Base-by-base conservation (phyloP, 92 coral and sea anemone species). In the Actinostola sp. region DNA sequence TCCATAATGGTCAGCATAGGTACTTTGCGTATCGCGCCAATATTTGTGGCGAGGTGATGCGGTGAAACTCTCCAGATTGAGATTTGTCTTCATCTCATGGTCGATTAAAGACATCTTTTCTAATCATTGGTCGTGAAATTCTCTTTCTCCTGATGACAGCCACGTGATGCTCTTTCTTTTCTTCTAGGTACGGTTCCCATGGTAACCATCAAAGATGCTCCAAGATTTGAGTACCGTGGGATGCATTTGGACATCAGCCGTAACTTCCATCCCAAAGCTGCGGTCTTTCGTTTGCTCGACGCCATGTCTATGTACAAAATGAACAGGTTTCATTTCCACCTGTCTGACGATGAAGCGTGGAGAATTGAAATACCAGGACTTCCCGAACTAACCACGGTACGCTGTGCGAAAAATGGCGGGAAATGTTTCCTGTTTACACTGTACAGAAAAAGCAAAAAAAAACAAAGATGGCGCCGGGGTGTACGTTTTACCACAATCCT, bases 311-410 rank as follows among this genome's bases (percentile, higher is more conserved):
- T 68, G 83, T 84, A 84, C 81, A 88, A 88, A 73, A 24, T 88
- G 65, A 88, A 88, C 86, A 89, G 82, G 56, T 77, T 92, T 43
- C 94, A 92, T 50, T 82, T 92, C 31, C 97, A 88, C 55, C 72
- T 92, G 51, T 73, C 97, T 32, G 97, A 92, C 68, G 97, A 92
- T 49, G 97, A 92, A 57, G 97, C 91, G 0, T 92, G 97, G 97
- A 80, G 97, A 35, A 77, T 92, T 20, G 89, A 92, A 76, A 92
- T 92, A 24, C 91, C 97, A 17, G 97, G 91, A 49, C 61, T 92
- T 45, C 90, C 84, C 17, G 97, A 88, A 55, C 85, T 91, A 2
- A 91, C 93, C 54, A 61, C 67, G 89, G 93, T 88, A 58, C 13
- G 15, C 12, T 28, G 31, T 24, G 42, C 11, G 42, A 11, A 36